Percentiles rank a stretch among this genome's conserved stretches.
Evolutionary conservation across 2,113 vertebrate genomes (phyloP).

Genomic region (Verasper variegatus): DNA sequence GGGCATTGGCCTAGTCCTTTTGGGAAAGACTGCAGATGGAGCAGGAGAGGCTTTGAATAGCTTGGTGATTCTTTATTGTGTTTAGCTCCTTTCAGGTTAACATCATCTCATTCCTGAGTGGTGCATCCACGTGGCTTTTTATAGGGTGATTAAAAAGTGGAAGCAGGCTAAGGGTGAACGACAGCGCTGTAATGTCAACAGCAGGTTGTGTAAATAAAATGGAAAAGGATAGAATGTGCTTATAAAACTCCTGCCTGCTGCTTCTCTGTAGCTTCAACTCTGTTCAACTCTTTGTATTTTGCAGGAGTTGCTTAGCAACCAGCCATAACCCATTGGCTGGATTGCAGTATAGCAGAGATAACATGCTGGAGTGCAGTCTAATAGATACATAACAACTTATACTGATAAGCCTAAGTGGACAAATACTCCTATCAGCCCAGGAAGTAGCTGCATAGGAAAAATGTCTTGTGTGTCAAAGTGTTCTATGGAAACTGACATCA

Average conservation of each 20-base stretch:
- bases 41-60: conserved; percentile 29
- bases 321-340: conserved; percentile 44
- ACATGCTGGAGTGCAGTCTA: conserved; percentile 46
- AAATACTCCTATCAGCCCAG: conserved; percentile 22
- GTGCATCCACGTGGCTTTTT: conserved; percentile 67
- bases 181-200: conserved; percentile 50
- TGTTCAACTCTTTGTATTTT: conserved; percentile 65
- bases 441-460: conserved; percentile 5
- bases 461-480: background rate
- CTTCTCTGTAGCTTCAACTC: conserved; percentile 28
- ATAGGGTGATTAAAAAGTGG: conserved; percentile 59
- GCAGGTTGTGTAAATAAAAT: conserved; percentile 52
- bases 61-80: conserved; percentile 34
- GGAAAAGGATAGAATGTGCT: conserved; percentile 47
- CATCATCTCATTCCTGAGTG: conserved; percentile 57
- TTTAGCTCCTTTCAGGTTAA: conserved; percentile 22
- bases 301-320: conserved; percentile 73
- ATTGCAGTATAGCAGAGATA: conserved; percentile 59
- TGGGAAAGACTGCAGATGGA: background rate
- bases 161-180: conserved; percentile 29
- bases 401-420: conserved; percentile 46
- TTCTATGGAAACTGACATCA: conserved; percentile 1
- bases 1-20: conserved; percentile 25
- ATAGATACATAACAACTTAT: conserved; percentile 46
- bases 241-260: conserved; percentile 47